phyloP scores from a whole-genome alignment of 2,113 vertebrate genomes.

The Myxocyprinus asiaticus region DNA sequence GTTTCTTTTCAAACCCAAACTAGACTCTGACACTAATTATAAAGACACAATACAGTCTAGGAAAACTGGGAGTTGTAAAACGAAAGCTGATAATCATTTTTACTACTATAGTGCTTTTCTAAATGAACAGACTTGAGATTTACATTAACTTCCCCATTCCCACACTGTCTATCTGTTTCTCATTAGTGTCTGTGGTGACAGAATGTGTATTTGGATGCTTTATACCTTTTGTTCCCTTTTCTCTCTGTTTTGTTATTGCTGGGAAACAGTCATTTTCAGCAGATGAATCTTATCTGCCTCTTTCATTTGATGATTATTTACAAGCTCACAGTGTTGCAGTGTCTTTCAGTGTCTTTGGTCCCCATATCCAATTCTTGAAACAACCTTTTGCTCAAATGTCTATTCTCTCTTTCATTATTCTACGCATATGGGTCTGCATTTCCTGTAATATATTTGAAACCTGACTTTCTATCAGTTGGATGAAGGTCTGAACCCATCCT shows the following conservation, averaged over 20 bases:
- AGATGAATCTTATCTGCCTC: constrained; percentile 30
- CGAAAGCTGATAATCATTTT: too few species aligned
- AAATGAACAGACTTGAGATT: constrained; percentile 4
- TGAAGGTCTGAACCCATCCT: too few species aligned
- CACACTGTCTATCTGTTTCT: constrained; percentile 20
- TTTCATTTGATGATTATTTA: background rate
- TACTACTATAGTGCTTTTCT: background rate
- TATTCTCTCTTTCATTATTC: too few species aligned
- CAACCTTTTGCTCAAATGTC: background rate
- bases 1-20: constrained; percentile 51
- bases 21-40: background rate
- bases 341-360: constrained; percentile 10
- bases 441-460: too few species aligned
- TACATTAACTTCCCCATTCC: constrained; percentile 41
- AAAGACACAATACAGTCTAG: too few species aligned
- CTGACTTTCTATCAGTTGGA: too few species aligned
- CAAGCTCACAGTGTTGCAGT: background rate
- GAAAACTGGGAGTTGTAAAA: too few species aligned
- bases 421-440: too few species aligned
- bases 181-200: too few species aligned
- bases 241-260: constrained; percentile 25
- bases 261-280: constrained; percentile 24
- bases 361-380: background rate
- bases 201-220: too few species aligned
- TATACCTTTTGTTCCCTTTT: too few species aligned